Percentiles rank a stretch among this genome's conserved stretches.
These are phyloP conservation scores for Andrena dorsata DNA, from an alignment of 2,888 invertebrate genomes.

Conservation along the genomic window DNA sequence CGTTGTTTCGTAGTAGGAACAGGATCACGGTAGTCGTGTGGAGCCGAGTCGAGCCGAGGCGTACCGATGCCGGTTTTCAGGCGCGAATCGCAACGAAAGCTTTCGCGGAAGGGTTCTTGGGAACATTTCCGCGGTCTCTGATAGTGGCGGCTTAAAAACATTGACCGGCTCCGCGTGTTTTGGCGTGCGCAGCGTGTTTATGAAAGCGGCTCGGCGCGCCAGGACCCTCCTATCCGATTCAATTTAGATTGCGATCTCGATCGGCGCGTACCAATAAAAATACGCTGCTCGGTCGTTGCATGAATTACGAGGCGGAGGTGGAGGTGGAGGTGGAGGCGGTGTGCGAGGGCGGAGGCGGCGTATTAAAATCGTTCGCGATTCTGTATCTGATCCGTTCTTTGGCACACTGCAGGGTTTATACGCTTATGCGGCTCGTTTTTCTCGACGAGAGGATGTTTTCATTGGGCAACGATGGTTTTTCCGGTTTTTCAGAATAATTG, in stretches of 20 bases:
- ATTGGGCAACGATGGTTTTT: conserved; percentile 41
- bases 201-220: conserved; percentile 50
- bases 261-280: conserved; percentile 74
- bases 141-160: conserved; percentile 22
- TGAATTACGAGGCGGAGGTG: conserved; percentile 65
- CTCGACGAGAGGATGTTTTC: conserved; percentile 53
- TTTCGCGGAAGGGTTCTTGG: neutral
- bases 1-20: neutral
- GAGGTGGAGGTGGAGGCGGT: too few species aligned
- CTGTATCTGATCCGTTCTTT: conserved; percentile 68
- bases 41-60: too few species aligned
- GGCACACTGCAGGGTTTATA: conserved; percentile 22
- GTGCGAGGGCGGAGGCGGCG: conserved; percentile 29
- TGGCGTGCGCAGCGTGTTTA: conserved; percentile 45
- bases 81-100: neutral
- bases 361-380: conserved; percentile 73
- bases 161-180: conserved; percentile 9
- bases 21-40: too few species aligned
- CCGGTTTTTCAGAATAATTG: conserved; percentile 52
- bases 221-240: conserved; percentile 59
- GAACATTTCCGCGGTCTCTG: conserved; percentile 13
- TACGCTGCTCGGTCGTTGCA: conserved; percentile 58
- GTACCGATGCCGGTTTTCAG: too few species aligned
- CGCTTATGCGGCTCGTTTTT: conserved; percentile 59
- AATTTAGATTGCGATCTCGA: conserved; percentile 82